Evolutionary conservation across 2,888 invertebrate genomes (phyloP).

Genomic region (Conchocele bisecta): DNA sequence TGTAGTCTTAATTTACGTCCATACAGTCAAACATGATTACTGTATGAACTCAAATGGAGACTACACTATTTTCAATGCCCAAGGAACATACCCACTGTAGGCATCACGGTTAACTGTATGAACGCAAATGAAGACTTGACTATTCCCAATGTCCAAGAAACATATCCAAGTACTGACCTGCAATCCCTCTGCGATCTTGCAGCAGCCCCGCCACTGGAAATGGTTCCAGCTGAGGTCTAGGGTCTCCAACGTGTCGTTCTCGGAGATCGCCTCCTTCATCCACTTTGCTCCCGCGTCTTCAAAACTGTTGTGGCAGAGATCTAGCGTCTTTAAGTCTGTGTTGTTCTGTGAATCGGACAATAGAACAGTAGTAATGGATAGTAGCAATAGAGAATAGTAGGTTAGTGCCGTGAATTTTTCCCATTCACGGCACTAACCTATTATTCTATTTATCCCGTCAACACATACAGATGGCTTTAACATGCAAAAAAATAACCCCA

Average conservation of each 20-base stretch:
- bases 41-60: too few relatives aligned
- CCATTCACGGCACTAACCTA: too few relatives aligned
- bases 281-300: constrained; percentile 65
- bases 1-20: too few relatives aligned
- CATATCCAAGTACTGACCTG: constrained; percentile 69
- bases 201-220: constrained; percentile 70
- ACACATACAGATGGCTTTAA: too few relatives aligned
- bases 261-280: constrained; percentile 66
- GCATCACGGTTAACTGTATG: not conserved
- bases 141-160: too few relatives aligned
- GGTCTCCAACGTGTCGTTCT: constrained; percentile 69
- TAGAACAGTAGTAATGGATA: too few relatives aligned
- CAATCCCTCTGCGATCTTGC: constrained; percentile 68
- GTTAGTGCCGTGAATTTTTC: too few relatives aligned
- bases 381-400: too few relatives aligned
- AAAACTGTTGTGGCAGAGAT: constrained; percentile 71
- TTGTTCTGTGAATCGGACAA: constrained; percentile 72
- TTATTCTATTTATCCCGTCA: too few relatives aligned
- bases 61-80: too few relatives aligned
- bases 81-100: not conserved
- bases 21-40: too few relatives aligned
- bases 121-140: not conserved
- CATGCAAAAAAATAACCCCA: too few relatives aligned
- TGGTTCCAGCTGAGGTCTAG: constrained; percentile 79
- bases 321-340: constrained; percentile 64